Percentiles rank a stretch among this genome's conserved stretches.
These are phyloP conservation scores for Sogatella furcifera DNA, from an alignment of 1,140 invertebrate species.

Conservation along the genomic window DNA sequence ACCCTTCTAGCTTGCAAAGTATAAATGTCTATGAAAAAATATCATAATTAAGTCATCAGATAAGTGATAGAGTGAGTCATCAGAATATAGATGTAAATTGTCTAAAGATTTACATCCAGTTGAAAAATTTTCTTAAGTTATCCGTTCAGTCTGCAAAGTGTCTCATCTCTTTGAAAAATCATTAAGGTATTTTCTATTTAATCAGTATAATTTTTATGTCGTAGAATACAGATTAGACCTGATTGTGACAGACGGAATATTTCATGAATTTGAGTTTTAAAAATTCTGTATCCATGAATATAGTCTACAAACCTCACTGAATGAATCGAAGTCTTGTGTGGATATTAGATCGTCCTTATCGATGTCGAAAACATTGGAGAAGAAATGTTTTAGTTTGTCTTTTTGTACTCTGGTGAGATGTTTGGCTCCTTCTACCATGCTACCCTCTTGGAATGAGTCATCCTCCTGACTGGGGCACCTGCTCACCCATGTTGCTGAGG, in stretches of 20 bases:
- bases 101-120: no score
- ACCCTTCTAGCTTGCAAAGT: no score
- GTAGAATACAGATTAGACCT: no score
- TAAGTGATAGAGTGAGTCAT: no score
- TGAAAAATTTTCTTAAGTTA: conserved; percentile 54
- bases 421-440: conserved; percentile 23
- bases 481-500: conserved; percentile 55
- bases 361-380: conserved; percentile 52
- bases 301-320: conserved; percentile 50
- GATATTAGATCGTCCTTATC: conserved; percentile 55
- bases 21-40: no score
- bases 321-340: conserved; percentile 53
- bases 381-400: conserved; percentile 57
- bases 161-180: conserved; percentile 47
- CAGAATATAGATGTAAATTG: no score
- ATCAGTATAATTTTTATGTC: no score
- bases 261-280: no score
- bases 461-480: conserved; percentile 48
- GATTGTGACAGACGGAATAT: no score
- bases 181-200: no score
- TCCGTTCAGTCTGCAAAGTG: conserved; percentile 61
- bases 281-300: no score
- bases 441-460: conserved; percentile 34
- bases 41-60: conserved; percentile 9
- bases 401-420: conserved; percentile 44